Percentiles rank a stretch among this genome's conserved stretches.
phyloP scores from a whole-genome alignment of 1,140 invertebrate genomes.

The Micrasema longulum region DNA sequence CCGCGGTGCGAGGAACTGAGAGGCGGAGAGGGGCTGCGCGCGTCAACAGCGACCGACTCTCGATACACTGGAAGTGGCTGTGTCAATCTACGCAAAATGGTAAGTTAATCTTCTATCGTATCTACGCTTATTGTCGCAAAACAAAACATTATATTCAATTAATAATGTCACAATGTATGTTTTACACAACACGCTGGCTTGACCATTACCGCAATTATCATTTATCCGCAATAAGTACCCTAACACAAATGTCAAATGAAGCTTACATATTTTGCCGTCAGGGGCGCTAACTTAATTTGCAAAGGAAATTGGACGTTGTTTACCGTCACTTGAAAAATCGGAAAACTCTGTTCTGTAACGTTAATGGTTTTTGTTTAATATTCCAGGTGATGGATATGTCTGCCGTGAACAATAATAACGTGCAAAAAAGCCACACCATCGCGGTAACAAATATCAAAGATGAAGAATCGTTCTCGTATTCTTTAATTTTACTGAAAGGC shows the following conservation, averaged over 20 bases:
- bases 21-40: slow-evolving; percentile 29
- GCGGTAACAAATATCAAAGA: slow-evolving; percentile 57
- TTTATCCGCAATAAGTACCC: slow-evolving; percentile 31
- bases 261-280: slow-evolving; percentile 23
- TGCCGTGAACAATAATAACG: slow-evolving; percentile 49
- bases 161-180: neutral
- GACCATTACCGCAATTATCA: neutral
- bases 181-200: neutral
- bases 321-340: slow-evolving; percentile 26
- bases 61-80: slow-evolving; percentile 15
- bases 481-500: slow-evolving; percentile 64
- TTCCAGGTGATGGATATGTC: slow-evolving; percentile 52
- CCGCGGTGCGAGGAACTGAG: slow-evolving; percentile 56
- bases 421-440: slow-evolving; percentile 38
- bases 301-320: slow-evolving; percentile 19
- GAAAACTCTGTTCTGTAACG: too few relatives aligned
- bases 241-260: slow-evolving; percentile 40
- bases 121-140: neutral
- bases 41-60: slow-evolving; percentile 19
- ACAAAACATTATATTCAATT: neutral
- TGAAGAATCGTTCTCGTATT: slow-evolving; percentile 65
- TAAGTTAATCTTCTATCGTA: neutral
- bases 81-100: slow-evolving; percentile 32
- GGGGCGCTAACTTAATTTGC: slow-evolving; percentile 21
- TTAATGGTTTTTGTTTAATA: slow-evolving; percentile 23